phyloP scores from a whole-genome alignment of 2,888 invertebrate genomes.

The Xylocampa areola region DNA sequence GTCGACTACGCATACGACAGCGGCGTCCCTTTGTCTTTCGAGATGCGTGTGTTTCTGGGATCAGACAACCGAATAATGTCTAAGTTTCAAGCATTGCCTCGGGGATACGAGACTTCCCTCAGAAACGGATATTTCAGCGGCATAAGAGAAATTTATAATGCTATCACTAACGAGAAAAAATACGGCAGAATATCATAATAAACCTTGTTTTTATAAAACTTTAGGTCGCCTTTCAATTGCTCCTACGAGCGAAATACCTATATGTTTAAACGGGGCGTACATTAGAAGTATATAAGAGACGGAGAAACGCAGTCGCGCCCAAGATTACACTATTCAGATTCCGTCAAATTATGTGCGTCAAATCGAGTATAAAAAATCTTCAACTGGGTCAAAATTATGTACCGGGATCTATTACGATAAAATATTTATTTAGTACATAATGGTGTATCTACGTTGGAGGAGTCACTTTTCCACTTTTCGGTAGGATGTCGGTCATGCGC shows the following conservation, averaged over 20 bases:
- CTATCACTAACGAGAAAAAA: constrained; percentile 68
- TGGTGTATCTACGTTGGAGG: constrained; percentile 87
- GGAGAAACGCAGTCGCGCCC: constrained; percentile 36
- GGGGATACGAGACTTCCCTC: constrained; percentile 72
- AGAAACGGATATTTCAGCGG: constrained; percentile 78
- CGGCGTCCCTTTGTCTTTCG: constrained; percentile 70
- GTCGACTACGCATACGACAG: constrained; percentile 76
- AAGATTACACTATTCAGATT: constrained; percentile 46
- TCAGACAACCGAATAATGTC: constrained; percentile 69
- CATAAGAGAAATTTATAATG: constrained; percentile 76
- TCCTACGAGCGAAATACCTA: constrained; percentile 36
- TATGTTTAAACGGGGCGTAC: constrained; percentile 53
- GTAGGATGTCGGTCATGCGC: constrained; percentile 89
- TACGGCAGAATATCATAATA: constrained; percentile 56
- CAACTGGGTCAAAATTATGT: constrained; percentile 80
- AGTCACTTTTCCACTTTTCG: constrained; percentile 89
- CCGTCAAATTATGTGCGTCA: constrained; percentile 53
- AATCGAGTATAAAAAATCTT: constrained; percentile 70
- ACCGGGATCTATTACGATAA: constrained; percentile 79
- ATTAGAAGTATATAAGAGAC: constrained; percentile 57
- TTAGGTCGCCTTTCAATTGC: constrained; percentile 51
- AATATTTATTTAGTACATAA: constrained; percentile 89
- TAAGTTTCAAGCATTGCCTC: constrained; percentile 77
- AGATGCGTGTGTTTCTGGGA: constrained; percentile 81
- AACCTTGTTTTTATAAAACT: constrained; percentile 41